Evolutionary conservation across 2,888 invertebrate genomes (phyloP).

Genomic region (Andrena trimmerana): DNA sequence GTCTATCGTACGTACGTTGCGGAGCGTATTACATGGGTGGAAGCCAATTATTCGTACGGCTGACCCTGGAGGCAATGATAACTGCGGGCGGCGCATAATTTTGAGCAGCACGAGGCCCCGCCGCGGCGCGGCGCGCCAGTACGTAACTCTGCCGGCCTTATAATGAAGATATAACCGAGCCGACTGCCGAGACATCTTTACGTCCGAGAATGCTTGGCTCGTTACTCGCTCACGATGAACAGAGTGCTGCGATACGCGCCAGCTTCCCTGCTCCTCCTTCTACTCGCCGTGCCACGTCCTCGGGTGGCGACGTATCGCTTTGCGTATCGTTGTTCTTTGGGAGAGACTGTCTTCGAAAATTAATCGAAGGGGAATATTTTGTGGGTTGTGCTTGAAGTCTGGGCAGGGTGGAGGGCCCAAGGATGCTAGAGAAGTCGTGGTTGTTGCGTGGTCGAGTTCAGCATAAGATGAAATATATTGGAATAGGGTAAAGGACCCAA

Average conservation of each 20-base stretch:
- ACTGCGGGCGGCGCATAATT: constrained; percentile 82
- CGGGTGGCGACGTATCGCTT: neutral
- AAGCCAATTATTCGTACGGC: constrained; percentile 81
- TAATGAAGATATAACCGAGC: constrained; percentile 84
- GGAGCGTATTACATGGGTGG: constrained; percentile 75
- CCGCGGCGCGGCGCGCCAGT: constrained; percentile 69
- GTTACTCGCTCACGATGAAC: constrained; percentile 77
- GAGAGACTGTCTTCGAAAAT: too few relatives aligned
- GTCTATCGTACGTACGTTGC: constrained; percentile 49
- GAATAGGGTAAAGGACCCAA: too few relatives aligned
- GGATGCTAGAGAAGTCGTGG: too few relatives aligned
- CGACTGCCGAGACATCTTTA: constrained; percentile 83
- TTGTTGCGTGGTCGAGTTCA: too few relatives aligned
- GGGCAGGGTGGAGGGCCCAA: too few relatives aligned
- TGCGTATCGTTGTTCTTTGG: neutral
- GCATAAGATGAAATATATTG: too few relatives aligned
- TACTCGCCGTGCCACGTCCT: constrained; percentile 13
- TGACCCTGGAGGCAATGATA: constrained; percentile 82
- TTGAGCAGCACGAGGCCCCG: constrained; percentile 73
- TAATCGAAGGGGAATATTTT: too few relatives aligned
- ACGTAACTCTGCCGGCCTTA: constrained; percentile 82
- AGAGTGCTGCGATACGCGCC: constrained; percentile 48
- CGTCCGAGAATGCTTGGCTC: constrained; percentile 78
- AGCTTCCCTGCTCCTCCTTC: constrained; percentile 33
- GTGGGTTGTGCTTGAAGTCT: too few relatives aligned